phyloP scores from a whole-genome alignment of 2,888 invertebrate species.

The Liposcelis brunnea region DNA sequence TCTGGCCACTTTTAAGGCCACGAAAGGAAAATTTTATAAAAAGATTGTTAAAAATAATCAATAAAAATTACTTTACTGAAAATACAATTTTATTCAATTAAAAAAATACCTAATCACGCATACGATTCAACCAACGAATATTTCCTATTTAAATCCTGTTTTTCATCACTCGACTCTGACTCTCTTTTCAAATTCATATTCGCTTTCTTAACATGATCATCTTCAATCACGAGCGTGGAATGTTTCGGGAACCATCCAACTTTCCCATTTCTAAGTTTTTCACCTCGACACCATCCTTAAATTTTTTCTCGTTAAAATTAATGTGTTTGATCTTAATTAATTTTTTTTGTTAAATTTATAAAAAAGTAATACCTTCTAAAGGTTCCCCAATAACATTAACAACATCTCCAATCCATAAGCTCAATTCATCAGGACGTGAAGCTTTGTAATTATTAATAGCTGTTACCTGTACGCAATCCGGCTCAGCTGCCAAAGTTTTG shows the following conservation, averaged over 20 bases:
- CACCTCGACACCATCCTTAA: constrained; percentile 89
- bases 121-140: no score
- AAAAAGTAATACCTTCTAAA: constrained; percentile 54
- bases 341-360: neutral
- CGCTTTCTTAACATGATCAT: constrained; percentile 50
- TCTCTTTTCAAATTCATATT: no score
- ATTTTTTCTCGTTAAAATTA: no score
- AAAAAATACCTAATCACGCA: no score
- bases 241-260: constrained; percentile 94
- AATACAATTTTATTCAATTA: no score
- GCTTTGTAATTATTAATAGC: constrained; percentile 67
- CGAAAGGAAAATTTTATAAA: no score
- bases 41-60: no score
- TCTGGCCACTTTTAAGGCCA: no score
- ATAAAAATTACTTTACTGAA: no score
- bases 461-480: constrained; percentile 94
- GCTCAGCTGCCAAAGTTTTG: constrained; percentile 85
- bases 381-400: constrained; percentile 86
- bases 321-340: no score
- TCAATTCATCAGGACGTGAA: constrained; percentile 79
- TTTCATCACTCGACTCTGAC: no score
- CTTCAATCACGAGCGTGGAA: constrained; percentile 76
- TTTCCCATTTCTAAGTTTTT: constrained; percentile 74
- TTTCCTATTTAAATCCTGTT: no score
- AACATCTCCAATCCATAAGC: constrained; percentile 72